Base-by-base conservation (phyloP, 2,888 invertebrate genomes). In the Thecocarcelia acutangulata region DNA sequence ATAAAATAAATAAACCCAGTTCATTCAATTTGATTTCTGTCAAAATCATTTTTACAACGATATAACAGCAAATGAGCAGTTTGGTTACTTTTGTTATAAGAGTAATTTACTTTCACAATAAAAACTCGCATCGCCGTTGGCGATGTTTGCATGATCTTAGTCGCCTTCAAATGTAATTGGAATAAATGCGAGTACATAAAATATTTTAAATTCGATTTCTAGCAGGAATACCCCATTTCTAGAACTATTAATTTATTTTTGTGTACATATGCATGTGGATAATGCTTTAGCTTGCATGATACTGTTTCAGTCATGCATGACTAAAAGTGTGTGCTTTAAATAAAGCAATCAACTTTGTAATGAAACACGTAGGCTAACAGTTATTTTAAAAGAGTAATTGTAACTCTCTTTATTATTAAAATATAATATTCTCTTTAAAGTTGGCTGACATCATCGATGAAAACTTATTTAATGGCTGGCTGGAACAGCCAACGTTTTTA, bases 391-490 rank as follows among this genome's bases (percentile, higher is more conserved):
- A 78, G 58, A 72, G 70, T 21, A 33, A 9, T 0, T 0, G 52
- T 33, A 54, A 12, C 24, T 44, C 76, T 81, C 76, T 76, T 80
- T 48, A 72, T 6, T 15, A 15, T 1, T 3, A 46, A 54, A 12
- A 2, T 15, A n/a, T 15, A 0, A 11, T 2, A 12, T 33, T 21
- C 58, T 70, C 64, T 75, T 66, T 33, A n/a, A 15, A 52, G 4
- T 15, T 64, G 78, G 85, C 85, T 86, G 87, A 88, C 87, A 87
- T 88, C 87, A 88, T 87, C 87, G 84, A 70, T 79, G 81, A 79
- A 84, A 84, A 86, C 86, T 87, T 88, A 89, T 89, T 89, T 89
- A 89, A 89, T 85, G 86, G 83, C 85, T 84, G 82, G 69, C 56
- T 83, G 82, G 83, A 84, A 84, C 85, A 75, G 66, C 58, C 86